Conservation (phyloP, 2,113 vertebrate genomes). For the Jacana jacana region DNA sequence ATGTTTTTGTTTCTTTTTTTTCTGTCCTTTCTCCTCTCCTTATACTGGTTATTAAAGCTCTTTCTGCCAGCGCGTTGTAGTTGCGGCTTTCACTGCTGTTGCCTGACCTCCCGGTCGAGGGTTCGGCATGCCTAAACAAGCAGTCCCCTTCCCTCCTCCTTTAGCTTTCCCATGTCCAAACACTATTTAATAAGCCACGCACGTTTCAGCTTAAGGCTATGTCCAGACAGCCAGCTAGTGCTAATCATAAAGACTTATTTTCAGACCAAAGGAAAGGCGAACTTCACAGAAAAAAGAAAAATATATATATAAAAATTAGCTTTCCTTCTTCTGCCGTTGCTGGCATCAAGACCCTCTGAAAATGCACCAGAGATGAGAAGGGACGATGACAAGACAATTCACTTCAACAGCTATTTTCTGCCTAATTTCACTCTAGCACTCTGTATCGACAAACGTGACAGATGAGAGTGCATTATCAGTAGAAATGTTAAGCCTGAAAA, state of each 20-base stretch:
- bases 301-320: too few species aligned
- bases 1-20: neutral
- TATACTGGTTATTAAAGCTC: too few species aligned
- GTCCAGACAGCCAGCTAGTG: neutral
- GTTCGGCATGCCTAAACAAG: neutral
- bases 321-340: neutral
- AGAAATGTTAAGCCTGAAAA: neutral
- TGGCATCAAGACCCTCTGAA: neutral
- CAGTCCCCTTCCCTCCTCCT: neutral
- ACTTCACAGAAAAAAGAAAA: neutral
- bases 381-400: neutral
- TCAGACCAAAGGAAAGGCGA: neutral
- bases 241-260: neutral
- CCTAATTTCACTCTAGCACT: conserved; percentile 20
- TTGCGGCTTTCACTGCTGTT: neutral
- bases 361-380: neutral
- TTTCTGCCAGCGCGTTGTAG: too few species aligned
- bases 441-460: neutral
- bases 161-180: neutral
- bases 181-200: neutral
- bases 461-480: neutral
- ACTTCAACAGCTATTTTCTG: conserved; percentile 15
- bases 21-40: neutral
- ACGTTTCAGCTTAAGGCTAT: neutral
- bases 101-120: neutral